phyloP scores from a whole-genome alignment of 2,113 vertebrate genomes.

The Heliornis fulica region DNA sequence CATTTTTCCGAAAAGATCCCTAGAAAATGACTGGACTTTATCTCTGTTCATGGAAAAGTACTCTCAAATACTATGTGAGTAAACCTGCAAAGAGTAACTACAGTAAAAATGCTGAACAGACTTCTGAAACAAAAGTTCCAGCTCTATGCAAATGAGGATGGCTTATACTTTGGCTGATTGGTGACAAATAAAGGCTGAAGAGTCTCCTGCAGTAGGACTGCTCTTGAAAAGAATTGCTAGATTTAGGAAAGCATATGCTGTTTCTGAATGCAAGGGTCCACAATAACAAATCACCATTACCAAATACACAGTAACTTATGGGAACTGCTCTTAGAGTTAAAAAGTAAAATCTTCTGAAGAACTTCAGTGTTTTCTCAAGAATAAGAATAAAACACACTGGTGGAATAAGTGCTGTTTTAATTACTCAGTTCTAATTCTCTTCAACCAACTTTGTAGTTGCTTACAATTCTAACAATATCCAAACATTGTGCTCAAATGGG shows the following conservation, averaged over 20 bases:
- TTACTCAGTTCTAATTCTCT: not conserved
- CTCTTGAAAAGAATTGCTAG: not conserved
- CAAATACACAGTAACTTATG: not conserved
- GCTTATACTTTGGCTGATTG: not conserved
- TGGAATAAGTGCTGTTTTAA: not conserved
- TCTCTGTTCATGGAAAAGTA: not conserved
- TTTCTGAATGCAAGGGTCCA: not conserved
- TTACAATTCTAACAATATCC: not conserved
- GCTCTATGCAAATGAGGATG: not conserved
- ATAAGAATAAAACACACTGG: not conserved
- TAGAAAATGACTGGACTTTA: not conserved
- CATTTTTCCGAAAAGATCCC: not conserved
- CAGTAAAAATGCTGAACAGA: not conserved
- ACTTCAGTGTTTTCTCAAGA: not conserved
- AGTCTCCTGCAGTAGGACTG: not conserved
- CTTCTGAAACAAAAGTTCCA: not conserved
- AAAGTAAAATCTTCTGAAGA: not conserved
- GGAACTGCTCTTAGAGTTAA: not conserved
- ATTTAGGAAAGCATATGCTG: not conserved
- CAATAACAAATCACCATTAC: not conserved
- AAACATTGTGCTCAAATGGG: not conserved
- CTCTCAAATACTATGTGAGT: not conserved
- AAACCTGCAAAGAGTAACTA: not conserved
- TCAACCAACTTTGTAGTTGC: not conserved
- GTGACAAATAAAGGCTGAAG: not conserved